phyloP scores from a whole-genome alignment of 2,113 vertebrate species.

The Uropsilus gracilis region DNA sequence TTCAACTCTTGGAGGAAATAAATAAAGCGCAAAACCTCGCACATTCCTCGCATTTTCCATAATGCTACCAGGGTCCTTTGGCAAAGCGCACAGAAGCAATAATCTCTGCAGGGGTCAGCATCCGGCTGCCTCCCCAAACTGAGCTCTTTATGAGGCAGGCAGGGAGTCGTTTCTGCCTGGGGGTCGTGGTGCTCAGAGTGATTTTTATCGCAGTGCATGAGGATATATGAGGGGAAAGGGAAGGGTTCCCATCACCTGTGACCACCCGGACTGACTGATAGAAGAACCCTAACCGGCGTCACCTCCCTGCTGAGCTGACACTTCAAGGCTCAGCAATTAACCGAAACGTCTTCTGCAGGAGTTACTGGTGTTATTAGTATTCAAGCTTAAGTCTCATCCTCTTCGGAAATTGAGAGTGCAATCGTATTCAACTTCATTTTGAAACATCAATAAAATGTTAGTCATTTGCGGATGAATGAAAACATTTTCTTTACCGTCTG shows the following conservation, averaged over 20 bases:
- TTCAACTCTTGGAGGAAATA: not conserved
- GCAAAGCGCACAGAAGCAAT: conserved; percentile 49
- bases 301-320: not conserved
- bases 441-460: conserved; percentile 68
- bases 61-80: conserved; percentile 12
- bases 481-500: conserved; percentile 86
- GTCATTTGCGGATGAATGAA: conserved; percentile 80
- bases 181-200: not conserved
- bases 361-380: conserved; percentile 31
- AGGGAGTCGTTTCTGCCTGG: conserved; percentile 55
- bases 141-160: conserved; percentile 50
- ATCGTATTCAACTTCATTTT: conserved; percentile 45
- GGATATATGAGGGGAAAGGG: not conserved
- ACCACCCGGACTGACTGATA: conserved; percentile 42
- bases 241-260: conserved; percentile 47
- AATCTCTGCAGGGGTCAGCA: conserved; percentile 79
- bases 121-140: conserved; percentile 63
- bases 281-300: not conserved
- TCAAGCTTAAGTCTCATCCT: conserved; percentile 48
- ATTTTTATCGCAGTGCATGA: conserved; percentile 29
- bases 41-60: not conserved
- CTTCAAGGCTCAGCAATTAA: conserved; percentile 41
- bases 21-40: conserved; percentile 9
- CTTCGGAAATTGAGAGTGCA: not conserved
- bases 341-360: not conserved